Evolutionary conservation across 2,113 vertebrate species (phyloP), one percentile per base, ranked within the genome.

Genomic region (Cyanistes caeruleus): DNA sequence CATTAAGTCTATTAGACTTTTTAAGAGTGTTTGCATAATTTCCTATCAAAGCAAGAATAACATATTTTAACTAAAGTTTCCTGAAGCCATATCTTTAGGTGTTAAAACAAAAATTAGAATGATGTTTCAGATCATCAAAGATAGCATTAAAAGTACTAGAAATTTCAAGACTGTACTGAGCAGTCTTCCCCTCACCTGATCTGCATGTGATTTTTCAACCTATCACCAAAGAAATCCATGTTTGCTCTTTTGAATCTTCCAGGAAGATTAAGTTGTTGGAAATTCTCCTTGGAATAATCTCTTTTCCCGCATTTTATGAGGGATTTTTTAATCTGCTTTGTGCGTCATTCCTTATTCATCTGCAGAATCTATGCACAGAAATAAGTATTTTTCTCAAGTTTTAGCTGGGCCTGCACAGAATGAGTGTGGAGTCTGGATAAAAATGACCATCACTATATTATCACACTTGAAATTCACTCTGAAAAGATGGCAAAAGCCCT

Each of bases 171-270:
- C 25, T 69, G 9, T 19, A 13, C 25, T 48, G 13, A 31, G 28
- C 62, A 65, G 24, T 80, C 35, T 72, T 91, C 20, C 56, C 15
- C 33, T 65, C 39, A 55, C 7, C 15, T 90, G 51, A 89, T 69
- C 35, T 65, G 39, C n/a, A 72, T 41, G 27, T 87, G 28, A 90
- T 93, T 93, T 97, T 95, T 90, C 76, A 93, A 5, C 17, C 15
- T 70, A 55, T 41, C 28, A 67, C 33, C 73, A 77, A 37, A 85
- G 37, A 84, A 94, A 76, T 53, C 28, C n/a, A 69, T 12, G 3
- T 33, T 79, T 95, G 70, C 60, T 82, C 35, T 86, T 93, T 93
- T 64, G 87, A 44, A 79, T 93, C 68, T 94, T 83, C 46, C 49
- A 60, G 41, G 14, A 33, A 62, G 52, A 70, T 75, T 86, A 64